A percentile compares a stretch with the other conserved stretches of the same genome.
Conservation (phyloP, 1,140 invertebrate genomes). For the Cyclina sinensis region DNA sequence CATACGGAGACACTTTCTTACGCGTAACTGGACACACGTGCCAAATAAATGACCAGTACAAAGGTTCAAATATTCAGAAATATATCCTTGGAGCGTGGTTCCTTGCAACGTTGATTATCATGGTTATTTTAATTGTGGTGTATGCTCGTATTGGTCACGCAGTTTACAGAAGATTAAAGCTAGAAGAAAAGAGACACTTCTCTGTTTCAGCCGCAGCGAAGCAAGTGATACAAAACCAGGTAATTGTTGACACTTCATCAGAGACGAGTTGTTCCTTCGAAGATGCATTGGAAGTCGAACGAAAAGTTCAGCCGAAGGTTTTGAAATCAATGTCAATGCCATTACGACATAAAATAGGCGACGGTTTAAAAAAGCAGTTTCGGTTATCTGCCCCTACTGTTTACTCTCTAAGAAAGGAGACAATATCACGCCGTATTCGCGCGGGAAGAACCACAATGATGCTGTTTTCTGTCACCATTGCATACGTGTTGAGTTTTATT, state of each 20-base stretch:
- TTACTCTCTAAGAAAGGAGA: slow-evolving; percentile 27
- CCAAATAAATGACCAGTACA: slow-evolving; percentile 42
- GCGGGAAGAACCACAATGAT: slow-evolving; percentile 64
- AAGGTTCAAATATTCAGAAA: slow-evolving; percentile 17
- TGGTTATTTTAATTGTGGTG: slow-evolving; percentile 35
- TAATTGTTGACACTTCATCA: slow-evolving; percentile 10
- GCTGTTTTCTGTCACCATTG: slow-evolving; percentile 65
- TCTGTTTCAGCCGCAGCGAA: slow-evolving; percentile 8
- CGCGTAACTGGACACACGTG: slow-evolving; percentile 28
- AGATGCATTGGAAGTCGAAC: neutral
- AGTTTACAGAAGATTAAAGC: slow-evolving; percentile 40
- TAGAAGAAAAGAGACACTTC: slow-evolving; percentile 53
- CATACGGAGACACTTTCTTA: neutral
- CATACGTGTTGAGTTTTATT: slow-evolving; percentile 63
- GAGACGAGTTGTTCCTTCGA: slow-evolving; percentile 63
- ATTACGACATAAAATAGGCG: slow-evolving; percentile 2
- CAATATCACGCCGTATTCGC: slow-evolving; percentile 9
- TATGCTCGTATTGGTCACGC: slow-evolving; percentile 40
- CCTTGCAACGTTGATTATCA: slow-evolving; percentile 16
- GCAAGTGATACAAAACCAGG: neutral
- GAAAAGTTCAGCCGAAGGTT: neutral
- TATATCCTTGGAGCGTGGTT: slow-evolving; percentile 41
- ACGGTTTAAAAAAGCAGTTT: slow-evolving; percentile 33
- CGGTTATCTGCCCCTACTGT: slow-evolving; percentile 44
- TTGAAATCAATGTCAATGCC: slow-evolving; percentile 49